phyloP scores from a whole-genome alignment of 2,797 vertebrate genomes.

The Poliocrania exsul region DNA sequence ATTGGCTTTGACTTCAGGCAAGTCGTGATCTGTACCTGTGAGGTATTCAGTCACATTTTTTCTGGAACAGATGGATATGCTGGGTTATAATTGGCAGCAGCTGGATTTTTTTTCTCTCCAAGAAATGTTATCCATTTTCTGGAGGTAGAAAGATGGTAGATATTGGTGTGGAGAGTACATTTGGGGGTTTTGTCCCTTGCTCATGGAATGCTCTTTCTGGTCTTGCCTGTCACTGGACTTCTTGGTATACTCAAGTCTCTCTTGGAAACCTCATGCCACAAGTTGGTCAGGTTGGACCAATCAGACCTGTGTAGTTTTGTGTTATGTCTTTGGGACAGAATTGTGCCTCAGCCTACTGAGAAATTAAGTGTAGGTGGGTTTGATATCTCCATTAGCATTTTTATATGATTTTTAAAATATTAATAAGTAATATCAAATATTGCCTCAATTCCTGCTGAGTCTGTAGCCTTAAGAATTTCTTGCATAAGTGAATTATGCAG shows the following conservation, averaged over 20 bases:
- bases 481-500: neutral
- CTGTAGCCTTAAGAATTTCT: neutral
- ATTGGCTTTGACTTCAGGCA: neutral
- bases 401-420: accelerated
- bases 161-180: neutral
- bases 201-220: neutral
- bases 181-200: neutral
- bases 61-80: neutral
- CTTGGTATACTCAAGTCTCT: neutral
- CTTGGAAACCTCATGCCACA: neutral
- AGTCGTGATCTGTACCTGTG: neutral
- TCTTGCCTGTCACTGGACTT: neutral
- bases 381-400: neutral
- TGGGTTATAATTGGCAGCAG: neutral
- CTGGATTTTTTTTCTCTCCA: neutral
- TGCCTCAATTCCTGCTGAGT: neutral
- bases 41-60: neutral
- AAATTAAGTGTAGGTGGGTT: neutral
- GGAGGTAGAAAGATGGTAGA: neutral
- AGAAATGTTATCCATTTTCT: neutral
- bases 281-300: accelerated
- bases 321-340: neutral
- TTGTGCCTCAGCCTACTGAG: neutral
- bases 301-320: neutral
- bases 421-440: neutral